Evolutionary conservation across 2,888 invertebrate genomes (phyloP).

Genomic region (Volucella inflata): DNA sequence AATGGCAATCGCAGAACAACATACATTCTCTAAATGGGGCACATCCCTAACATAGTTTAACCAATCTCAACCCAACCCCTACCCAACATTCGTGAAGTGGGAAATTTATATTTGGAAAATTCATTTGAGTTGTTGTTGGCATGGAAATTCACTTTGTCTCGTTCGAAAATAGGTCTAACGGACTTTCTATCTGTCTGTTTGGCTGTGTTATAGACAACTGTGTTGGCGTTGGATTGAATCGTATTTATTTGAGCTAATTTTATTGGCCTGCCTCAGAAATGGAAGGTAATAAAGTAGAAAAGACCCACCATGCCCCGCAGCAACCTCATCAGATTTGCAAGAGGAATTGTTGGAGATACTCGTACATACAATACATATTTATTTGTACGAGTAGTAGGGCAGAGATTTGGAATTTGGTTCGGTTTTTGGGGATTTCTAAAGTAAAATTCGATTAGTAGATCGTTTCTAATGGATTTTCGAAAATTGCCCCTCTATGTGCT

Average conservation of each 20-base stretch:
- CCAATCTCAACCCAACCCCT: neutral
- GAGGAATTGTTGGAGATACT: too few relatives aligned
- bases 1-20: conserved; percentile 42
- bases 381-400: neutral
- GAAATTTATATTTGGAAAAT: conserved; percentile 43
- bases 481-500: conserved; percentile 46
- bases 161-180: conserved; percentile 8
- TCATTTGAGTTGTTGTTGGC: conserved; percentile 52
- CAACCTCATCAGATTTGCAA: too few relatives aligned
- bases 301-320: too few relatives aligned
- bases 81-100: conserved; percentile 6
- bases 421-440: conserved; percentile 34
- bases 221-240: conserved; percentile 31
- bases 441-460: conserved; percentile 64
- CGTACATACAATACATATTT: too few relatives aligned
- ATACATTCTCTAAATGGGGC: conserved; percentile 8
- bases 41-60: neutral
- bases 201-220: neutral
- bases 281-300: conserved; percentile 55
- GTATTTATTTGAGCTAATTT: conserved; percentile 75
- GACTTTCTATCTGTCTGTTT: neutral
- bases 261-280: conserved; percentile 63
- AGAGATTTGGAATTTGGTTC: conserved; percentile 33
- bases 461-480: conserved; percentile 57
- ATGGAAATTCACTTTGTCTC: conserved; percentile 64